Base-by-base conservation (phyloP, 2,888 invertebrate species). In the Tipula lateralis region DNA sequence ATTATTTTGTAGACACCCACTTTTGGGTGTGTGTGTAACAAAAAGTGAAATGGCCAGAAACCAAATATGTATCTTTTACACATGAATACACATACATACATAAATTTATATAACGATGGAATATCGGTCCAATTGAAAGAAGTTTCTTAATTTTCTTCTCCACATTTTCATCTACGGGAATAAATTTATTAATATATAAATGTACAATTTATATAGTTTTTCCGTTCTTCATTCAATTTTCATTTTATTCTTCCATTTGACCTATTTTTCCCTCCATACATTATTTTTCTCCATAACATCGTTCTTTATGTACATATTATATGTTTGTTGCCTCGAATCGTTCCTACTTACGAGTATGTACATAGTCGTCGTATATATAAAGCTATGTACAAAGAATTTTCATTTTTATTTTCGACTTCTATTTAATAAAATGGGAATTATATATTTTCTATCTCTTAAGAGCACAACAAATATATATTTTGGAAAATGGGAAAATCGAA, bases 181-280 rank as follows among this genome's bases (percentile, higher is more conserved):
- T 66, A 66, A 24, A 66, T 66, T 66, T 66, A 24, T 66, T 66
- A 66, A 24, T 66, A 66, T 13, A 66, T 66, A 66, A 66, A 66
- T 66, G 66, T 66, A 66, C 66, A 66, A 24, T 66, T 66, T 66
- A 66, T 66, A 24, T 66, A 66, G 66, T 66, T 50, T 66, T 66
- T 66, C n/a, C 66, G 9, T 66, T 66, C 9, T 66, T 66, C 66
- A 66, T 66, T 66, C 66, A 66, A 66, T 66, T 66, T 66, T 66
- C 24, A 66, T 66, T 66, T 66, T 66, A 66, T 66, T 66, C 66
- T 66, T 66, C 66, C 66, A 66, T 66, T 66, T 66, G 66, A 66
- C 66, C 66, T 66, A 66, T 66, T 66, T 66, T 66, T 66, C 24
- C 66, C 66, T 24, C 24, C 66, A 9, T 66, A 24, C 7, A 66